phyloP scores from a whole-genome alignment of 2,888 invertebrate genomes.

The Caenorhabditis wallacei region DNA sequence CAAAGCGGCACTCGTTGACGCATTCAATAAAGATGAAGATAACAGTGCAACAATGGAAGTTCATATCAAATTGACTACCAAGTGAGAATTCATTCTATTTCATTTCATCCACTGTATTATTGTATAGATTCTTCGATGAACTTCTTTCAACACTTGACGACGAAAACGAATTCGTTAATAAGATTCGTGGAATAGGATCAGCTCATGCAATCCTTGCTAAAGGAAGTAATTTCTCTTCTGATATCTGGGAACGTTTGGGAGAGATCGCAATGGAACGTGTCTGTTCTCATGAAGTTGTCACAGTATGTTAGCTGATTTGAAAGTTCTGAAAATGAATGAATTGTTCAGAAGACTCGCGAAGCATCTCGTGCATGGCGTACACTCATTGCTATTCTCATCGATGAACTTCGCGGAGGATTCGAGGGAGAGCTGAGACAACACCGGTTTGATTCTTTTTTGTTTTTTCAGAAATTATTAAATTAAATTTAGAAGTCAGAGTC shows the following conservation, averaged over 20 bases:
- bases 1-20: conserved; percentile 82
- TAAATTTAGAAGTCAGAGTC: conserved; percentile 58
- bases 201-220: conserved; percentile 73
- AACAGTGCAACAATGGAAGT: conserved; percentile 80
- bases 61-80: conserved; percentile 78
- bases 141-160: conserved; percentile 77
- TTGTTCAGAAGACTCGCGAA: conserved; percentile 79
- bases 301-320: conserved; percentile 50
- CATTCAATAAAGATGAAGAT: conserved; percentile 81
- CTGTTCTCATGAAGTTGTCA: conserved; percentile 72
- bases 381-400: conserved; percentile 80
- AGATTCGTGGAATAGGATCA: conserved; percentile 68
- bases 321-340: conserved; percentile 3
- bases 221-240: conserved; percentile 73
- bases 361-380: conserved; percentile 82
- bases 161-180: conserved; percentile 73
- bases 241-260: conserved; percentile 82
- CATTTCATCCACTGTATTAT: too few species aligned
- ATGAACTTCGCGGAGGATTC: conserved; percentile 81
- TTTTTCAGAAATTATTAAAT: too few species aligned
- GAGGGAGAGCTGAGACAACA: conserved; percentile 76
- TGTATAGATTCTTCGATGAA: conserved; percentile 82
- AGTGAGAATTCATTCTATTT: conserved; percentile 65
- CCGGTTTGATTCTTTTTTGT: conserved; percentile 40
- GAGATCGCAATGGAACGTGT: conserved; percentile 82